Evolutionary conservation across 2,113 vertebrate genomes (phyloP), one percentile per base, ranked within the genome.

Genomic region (Bufo bufo): DNA sequence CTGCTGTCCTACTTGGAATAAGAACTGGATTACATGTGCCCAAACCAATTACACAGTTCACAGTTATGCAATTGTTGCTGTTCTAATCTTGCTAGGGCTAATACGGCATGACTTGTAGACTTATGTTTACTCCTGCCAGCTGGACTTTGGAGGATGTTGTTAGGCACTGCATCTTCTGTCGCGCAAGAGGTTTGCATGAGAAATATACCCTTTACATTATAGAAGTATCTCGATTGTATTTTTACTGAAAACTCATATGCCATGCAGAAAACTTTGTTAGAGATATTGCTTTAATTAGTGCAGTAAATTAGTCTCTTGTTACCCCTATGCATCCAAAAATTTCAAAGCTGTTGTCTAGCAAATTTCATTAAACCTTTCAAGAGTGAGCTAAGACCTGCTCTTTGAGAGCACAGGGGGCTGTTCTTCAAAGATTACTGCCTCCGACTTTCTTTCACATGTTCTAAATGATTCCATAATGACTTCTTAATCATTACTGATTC

Each of bases 381-480:
- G 47, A 88, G 58, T 77, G 79, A 82, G 65, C 43, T 75, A 75
- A 82, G 79, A 74, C 87, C 56, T 58, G 33, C 9, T 59, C 45
- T 82, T 43, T 11, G 56, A 43, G 43, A 43, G 50, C 71, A 52
- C n/a, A 52, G 81, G 80, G 87, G 71, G 33, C n/a, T 83, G 45
- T 88, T 88, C 79, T 82, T 83, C 87, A 88, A 84, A 84, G 80
- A 81, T 84, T 84, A 84, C 87, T 63, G 66, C 69, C 72, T 61
- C 54, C 45, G 80, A 45, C 80, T 71, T 52, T 75, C 45, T 75
- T 75, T 77, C 58, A 63, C 52, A 88, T 88, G 79, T 77, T 77
- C 45, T 88, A 88, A 88, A 88, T 88, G 79, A 82, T 63, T 83
- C 66, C 80, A 23, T 84, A 84, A 83, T 88, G 87, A 88, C n/a